These are phyloP conservation scores for Chaenodraco wilsoni DNA, from an alignment of 2,797 vertebrate genomes.

Conservation along the genomic window DNA sequence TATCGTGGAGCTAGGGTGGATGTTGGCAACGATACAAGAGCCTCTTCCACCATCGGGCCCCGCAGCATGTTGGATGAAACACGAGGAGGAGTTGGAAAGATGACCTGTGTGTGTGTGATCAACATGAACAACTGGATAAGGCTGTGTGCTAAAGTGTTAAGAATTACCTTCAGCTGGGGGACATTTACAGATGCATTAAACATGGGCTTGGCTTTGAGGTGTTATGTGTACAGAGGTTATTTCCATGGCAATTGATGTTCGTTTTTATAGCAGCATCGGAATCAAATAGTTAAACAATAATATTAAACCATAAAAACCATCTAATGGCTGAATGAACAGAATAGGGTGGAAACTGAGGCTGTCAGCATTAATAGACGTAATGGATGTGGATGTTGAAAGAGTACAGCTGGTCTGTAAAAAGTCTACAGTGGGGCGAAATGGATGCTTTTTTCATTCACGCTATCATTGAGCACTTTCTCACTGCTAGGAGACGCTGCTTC, in stretches of 20 bases:
- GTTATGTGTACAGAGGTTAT: conserved; percentile 5
- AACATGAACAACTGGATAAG: conserved; percentile 24
- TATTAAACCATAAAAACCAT: no score
- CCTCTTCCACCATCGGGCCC: conserved; percentile 60
- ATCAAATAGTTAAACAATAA: no score
- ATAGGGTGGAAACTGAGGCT: background rate
- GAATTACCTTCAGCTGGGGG: background rate
- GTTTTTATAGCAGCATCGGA: no score
- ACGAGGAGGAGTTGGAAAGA: conserved; percentile 60
- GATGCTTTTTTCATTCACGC: background rate
- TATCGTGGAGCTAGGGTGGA: conserved; percentile 57
- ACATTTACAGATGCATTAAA: conserved; percentile 11
- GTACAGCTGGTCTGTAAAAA: background rate
- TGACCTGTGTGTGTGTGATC: conserved; percentile 48
- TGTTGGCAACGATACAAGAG: conserved; percentile 68
- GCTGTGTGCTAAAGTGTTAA: conserved; percentile 7
- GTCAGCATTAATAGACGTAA: background rate
- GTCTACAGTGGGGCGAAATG: background rate
- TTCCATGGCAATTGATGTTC: background rate
- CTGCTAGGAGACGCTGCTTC: background rate
- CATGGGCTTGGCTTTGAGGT: background rate
- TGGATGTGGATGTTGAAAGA: conserved; percentile 1
- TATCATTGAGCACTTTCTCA: background rate
- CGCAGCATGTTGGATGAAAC: conserved; percentile 61
- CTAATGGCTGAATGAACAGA: conserved; percentile 22